Conservation (phyloP, 2,888 invertebrate genomes). For the Cantharis nigra region DNA sequence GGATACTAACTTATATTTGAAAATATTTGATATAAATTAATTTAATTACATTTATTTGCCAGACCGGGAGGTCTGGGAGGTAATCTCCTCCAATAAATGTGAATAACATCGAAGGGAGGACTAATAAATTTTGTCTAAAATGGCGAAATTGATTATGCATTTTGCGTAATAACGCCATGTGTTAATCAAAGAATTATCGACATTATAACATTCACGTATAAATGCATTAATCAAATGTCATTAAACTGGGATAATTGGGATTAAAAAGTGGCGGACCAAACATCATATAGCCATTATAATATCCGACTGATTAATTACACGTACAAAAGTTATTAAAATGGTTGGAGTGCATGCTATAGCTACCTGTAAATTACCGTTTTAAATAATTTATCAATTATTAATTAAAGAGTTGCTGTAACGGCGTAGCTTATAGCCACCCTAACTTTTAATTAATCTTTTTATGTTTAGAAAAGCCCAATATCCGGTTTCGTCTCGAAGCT, state of each 20-base stretch:
- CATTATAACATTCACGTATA: conserved; percentile 1
- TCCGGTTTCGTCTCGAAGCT: background rate
- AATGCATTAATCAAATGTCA: conserved; percentile 4
- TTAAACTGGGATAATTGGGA: background rate
- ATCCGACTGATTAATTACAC: conserved; percentile 23
- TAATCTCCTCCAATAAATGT: background rate
- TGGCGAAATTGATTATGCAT: background rate
- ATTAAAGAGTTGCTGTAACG: background rate
- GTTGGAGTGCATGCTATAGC: background rate
- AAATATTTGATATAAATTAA: too few species aligned
- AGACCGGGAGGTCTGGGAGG: too few species aligned
- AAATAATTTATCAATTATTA: background rate
- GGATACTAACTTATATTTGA: too few species aligned
- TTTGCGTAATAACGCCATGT: background rate
- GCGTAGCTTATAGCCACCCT: background rate
- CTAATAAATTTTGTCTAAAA: background rate
- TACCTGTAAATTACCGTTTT: background rate
- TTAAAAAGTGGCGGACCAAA: conserved; percentile 1
- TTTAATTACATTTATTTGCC: too few species aligned
- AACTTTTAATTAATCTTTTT: background rate
- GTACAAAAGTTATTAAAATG: background rate
- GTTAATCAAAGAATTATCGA: conserved; percentile 2
- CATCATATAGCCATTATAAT: conserved; percentile 10
- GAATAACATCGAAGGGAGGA: background rate
- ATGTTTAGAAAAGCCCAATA: background rate